Percentiles rank a stretch among this genome's conserved stretches.
Conservation (phyloP, 2,888 invertebrate genomes). For the Polydrusus pterygomalis region DNA sequence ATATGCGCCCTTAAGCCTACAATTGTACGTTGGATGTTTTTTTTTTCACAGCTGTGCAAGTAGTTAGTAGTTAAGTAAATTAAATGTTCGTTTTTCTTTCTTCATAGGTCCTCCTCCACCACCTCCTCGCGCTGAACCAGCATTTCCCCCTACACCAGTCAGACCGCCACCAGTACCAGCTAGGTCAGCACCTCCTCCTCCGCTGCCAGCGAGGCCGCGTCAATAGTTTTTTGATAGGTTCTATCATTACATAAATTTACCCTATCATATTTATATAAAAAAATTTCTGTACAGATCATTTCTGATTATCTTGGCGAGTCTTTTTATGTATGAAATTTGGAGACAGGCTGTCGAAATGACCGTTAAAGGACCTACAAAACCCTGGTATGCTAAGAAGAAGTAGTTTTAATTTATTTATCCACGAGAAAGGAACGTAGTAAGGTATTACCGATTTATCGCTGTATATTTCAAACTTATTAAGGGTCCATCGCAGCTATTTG, state of each 20-base stretch:
- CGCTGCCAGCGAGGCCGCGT: conserved; percentile 78
- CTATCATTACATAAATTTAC: conserved; percentile 29
- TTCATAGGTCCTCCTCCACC: conserved; percentile 73
- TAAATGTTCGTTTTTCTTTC: background rate
- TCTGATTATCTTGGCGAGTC: conserved; percentile 36
- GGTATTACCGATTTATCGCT: background rate
- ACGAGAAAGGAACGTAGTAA: background rate
- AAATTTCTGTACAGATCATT: conserved; percentile 47
- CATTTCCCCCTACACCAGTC: conserved; percentile 77
- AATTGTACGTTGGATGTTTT: too few relatives aligned
- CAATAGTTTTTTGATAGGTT: conserved; percentile 46
- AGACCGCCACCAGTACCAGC: conserved; percentile 74
- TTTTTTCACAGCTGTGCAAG: too few relatives aligned
- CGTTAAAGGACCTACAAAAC: conserved; percentile 43
- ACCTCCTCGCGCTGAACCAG: conserved; percentile 73
- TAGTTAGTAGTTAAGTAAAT: too few relatives aligned
- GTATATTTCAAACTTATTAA: background rate
- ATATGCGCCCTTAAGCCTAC: too few relatives aligned
- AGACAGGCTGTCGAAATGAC: conserved; percentile 43
- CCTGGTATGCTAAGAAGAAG: conserved; percentile 38
- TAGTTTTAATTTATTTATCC: background rate
- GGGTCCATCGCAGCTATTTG: too few relatives aligned
- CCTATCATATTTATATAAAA: conserved; percentile 43
- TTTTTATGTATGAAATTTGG: conserved; percentile 47
- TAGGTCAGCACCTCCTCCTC: conserved; percentile 77